Base-by-base conservation (phyloP, 2,888 invertebrate genomes). In the Podabrus alpinus region DNA sequence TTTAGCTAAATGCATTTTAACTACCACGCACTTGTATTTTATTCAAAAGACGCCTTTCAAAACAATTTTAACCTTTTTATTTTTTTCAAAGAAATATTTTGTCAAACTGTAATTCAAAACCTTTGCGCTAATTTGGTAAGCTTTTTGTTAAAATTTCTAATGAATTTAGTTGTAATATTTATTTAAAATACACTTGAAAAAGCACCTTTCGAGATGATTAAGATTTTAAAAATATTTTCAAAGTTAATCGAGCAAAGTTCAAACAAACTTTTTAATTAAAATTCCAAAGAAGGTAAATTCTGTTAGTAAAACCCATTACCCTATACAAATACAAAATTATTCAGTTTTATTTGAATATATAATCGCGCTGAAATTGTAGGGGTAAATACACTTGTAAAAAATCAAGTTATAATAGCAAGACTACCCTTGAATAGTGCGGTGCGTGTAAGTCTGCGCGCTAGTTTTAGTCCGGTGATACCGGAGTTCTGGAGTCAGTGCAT, bases 401-500 rank as follows among this genome's bases (percentile, higher is more conserved):
- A 72, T 68, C 62, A 69, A 71, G 75, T 72, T 77, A 70, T 66
- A 70, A 71, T 72, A 72, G 68, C 11, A 73, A 69, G 74, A 68
- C 71, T 72, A 74, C 72, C 72, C 75, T 72, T 66, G 64, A 69
- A 69, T 68, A 75, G 74, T 73, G 75, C 75, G 75, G 77, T 80
- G 78, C 78, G 80, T 79, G 75, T 21, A 68, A 68, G 69, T 69
- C 71, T 80, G 80, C 80, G 80, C 79, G 68, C 76, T 78, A 68
- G 72, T 70, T 71, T 71, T 66, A 61, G 73, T 71, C 76, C 64
- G 78, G 75, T 69, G 72, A 62, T 68, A 67, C 72, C 70, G 68
- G 72, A 70, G 72, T 78, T 76, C 74, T 60, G 79, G 77, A 79
- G 80, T 84, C 81, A 84, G 84, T 83, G 81, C 83, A 82, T 82